Percentiles rank a stretch among this genome's conserved stretches.
phyloP scores from a whole-genome alignment of 2,888 invertebrate genomes.

The Eupeodes luniger region DNA sequence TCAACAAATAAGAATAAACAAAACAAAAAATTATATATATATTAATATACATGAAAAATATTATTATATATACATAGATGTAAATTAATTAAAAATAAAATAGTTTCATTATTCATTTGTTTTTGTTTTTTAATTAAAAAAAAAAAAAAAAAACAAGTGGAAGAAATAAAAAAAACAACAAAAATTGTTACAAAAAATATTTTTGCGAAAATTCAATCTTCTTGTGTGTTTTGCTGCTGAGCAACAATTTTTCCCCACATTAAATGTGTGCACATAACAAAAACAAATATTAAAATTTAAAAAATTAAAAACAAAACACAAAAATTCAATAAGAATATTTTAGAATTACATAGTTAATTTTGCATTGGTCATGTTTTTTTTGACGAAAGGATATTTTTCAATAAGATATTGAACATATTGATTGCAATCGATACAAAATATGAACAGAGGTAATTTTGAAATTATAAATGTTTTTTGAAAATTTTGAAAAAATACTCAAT shows the following conservation, averaged over 20 bases:
- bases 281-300: neutral
- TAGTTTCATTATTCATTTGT: slow-evolving; percentile 73
- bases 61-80: slow-evolving; percentile 77
- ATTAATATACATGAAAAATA: slow-evolving; percentile 84
- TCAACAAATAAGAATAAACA: slow-evolving; percentile 78
- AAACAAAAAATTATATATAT: slow-evolving; percentile 82
- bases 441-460: slow-evolving; percentile 28
- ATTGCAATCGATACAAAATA: slow-evolving; percentile 43
- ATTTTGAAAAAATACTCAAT: slow-evolving; percentile 56
- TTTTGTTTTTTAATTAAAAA: slow-evolving; percentile 54
- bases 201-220: slow-evolving; percentile 69
- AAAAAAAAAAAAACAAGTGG: slow-evolving; percentile 57
- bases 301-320: neutral
- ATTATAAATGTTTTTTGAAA: slow-evolving; percentile 15
- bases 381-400: slow-evolving; percentile 35
- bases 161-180: slow-evolving; percentile 29
- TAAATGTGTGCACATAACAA: slow-evolving; percentile 61
- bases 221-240: slow-evolving; percentile 66
- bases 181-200: slow-evolving; percentile 37
- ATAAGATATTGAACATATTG: neutral
- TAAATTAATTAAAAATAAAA: slow-evolving; percentile 72
- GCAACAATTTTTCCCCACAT: slow-evolving; percentile 47
- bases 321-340: slow-evolving; percentile 6
- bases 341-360: slow-evolving; percentile 32
- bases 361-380: slow-evolving; percentile 40